Evolutionary conservation across 2,888 invertebrate species (phyloP).

Genomic region (Drosophila pullipes): DNA sequence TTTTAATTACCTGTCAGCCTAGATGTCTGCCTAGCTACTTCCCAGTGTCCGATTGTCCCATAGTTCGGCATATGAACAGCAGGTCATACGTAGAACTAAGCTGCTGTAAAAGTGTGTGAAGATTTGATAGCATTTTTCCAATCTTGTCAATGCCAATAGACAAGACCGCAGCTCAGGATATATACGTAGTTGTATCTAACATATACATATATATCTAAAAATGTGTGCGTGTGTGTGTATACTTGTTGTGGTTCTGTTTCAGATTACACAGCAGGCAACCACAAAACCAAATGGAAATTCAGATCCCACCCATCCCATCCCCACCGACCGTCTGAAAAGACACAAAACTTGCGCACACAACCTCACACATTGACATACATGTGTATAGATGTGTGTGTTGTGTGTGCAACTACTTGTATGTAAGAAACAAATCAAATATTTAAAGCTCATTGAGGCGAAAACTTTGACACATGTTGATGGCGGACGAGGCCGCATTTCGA

Average conservation of each 20-base stretch:
- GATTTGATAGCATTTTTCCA: constrained; percentile 45
- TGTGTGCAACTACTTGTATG: constrained; percentile 21
- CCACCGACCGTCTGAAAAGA: constrained; percentile 5
- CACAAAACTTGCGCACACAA: constrained; percentile 45
- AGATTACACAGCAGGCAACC: constrained; percentile 64
- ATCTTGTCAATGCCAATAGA: constrained; percentile 59
- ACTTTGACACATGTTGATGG: constrained; percentile 77
- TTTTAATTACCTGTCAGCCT: constrained; percentile 77
- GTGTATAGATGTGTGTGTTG: constrained; percentile 3
- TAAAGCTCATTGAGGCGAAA: constrained; percentile 79
- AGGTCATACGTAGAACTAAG: neutral
- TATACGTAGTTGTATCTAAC: neutral
- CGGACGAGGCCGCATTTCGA: constrained; percentile 44
- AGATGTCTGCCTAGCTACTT: constrained; percentile 29
- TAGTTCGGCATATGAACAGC: constrained; percentile 29
- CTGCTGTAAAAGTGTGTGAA: constrained; percentile 47
- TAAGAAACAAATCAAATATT: constrained; percentile 79
- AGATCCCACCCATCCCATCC: constrained; percentile 16
- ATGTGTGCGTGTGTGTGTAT: constrained; percentile 17
- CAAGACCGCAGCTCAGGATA: constrained; percentile 35
- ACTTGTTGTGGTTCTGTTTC: constrained; percentile 45
- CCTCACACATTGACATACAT: constrained; percentile 8
- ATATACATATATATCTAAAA: constrained; percentile 2
- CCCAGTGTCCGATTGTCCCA: neutral
- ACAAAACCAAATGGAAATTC: constrained; percentile 61